A percentile compares a stretch with the other conserved stretches of the same genome.
These are phyloP conservation scores for Antechinus flavipes DNA, from an alignment of 2,113 vertebrate genomes.

Conservation along the genomic window DNA sequence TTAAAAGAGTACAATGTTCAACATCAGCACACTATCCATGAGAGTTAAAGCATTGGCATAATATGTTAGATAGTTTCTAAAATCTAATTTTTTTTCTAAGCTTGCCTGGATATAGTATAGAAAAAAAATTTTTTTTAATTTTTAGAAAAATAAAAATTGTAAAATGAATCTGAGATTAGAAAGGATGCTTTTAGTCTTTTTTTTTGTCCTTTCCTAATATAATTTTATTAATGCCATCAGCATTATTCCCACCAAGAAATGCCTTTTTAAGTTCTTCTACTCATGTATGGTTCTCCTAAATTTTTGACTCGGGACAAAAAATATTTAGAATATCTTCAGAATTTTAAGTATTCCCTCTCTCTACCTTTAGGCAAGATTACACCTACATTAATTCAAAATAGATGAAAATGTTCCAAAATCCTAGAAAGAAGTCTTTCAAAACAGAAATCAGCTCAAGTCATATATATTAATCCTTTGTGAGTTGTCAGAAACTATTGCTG, in stretches of 20 bases:
- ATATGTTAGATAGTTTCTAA: neutral
- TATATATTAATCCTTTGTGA: neutral
- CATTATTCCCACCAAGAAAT: neutral
- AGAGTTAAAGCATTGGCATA: neutral
- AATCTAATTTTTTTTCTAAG: neutral
- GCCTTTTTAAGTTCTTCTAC: neutral
- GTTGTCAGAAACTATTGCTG: neutral
- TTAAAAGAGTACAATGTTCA: neutral
- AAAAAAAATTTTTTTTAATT: neutral
- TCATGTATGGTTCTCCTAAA: neutral
- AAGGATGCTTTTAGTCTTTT: neutral
- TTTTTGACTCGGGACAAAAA: neutral
- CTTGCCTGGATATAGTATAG: neutral
- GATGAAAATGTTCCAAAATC: neutral
- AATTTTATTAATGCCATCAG: neutral
- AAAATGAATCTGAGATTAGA: neutral
- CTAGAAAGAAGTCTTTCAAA: neutral
- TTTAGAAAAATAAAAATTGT: neutral
- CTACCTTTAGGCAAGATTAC: neutral
- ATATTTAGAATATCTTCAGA: neutral
- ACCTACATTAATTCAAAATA: neutral
- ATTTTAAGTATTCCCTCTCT: neutral
- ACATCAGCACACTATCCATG: neutral
- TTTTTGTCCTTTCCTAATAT: neutral
- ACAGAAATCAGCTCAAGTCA: neutral